A percentile compares a stretch with the other conserved stretches of the same genome.
These are phyloP conservation scores for Adrianichthys oophorus DNA, from an alignment of 2,797 vertebrate genomes.

Conservation along the genomic window DNA sequence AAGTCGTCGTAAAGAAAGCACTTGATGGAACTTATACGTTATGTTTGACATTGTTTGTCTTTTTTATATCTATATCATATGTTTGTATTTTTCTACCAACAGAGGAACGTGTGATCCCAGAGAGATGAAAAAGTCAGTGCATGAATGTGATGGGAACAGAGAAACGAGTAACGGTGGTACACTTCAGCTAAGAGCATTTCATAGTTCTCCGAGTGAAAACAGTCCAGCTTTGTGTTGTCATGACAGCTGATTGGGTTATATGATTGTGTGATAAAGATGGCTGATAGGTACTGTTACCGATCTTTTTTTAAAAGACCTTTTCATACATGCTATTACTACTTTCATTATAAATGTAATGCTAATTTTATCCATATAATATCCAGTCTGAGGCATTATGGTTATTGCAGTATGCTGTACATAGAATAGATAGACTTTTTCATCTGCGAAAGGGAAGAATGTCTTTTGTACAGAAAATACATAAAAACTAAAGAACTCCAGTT, in stretches of 20 bases:
- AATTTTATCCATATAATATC: conserved; percentile 72
- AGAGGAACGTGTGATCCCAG: conserved; percentile 53
- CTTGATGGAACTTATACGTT: conserved; percentile 71
- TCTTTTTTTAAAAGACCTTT: conserved; percentile 54
- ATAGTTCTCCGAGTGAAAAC: conserved; percentile 39
- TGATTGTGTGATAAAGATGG: conserved; percentile 67
- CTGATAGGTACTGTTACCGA: conserved; percentile 78
- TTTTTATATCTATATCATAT: conserved; percentile 68
- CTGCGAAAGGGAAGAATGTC: conserved; percentile 73
- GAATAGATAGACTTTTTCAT: conserved; percentile 73
- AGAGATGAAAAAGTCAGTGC: conserved; percentile 44
- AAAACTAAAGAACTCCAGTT: conserved; percentile 56
- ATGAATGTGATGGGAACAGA: conserved; percentile 62
- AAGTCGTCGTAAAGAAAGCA: conserved; percentile 61
- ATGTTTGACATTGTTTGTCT: conserved; percentile 70
- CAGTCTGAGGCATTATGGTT: conserved; percentile 71
- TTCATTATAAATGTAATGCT: conserved; percentile 73
- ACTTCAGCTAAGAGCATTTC: conserved; percentile 37
- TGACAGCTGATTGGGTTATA: conserved; percentile 36
- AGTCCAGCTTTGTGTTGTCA: conserved; percentile 26
- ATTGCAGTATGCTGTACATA: conserved; percentile 78
- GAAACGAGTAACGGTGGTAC: conserved; percentile 30
- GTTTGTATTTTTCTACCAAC: conserved; percentile 81
- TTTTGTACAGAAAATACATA: conserved; percentile 59
- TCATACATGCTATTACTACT: conserved; percentile 75